Conservation (phyloP, 1,140 invertebrate species). For the Trichonephila inaurata region DNA sequence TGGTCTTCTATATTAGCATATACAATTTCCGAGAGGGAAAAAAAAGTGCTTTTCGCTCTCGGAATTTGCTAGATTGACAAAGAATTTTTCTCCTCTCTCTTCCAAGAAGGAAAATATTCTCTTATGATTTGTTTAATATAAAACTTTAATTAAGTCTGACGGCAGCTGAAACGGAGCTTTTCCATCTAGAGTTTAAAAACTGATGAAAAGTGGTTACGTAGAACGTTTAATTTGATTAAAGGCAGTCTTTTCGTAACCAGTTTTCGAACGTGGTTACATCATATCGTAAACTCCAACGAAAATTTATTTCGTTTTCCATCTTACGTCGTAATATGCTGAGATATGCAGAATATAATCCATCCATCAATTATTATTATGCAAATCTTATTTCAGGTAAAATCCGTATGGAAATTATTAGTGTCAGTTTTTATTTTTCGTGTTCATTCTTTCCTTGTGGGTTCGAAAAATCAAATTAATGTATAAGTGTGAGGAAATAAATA, state of each 20-base stretch:
- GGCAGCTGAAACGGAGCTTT: background rate
- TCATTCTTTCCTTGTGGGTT: too few species aligned
- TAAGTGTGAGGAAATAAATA: too few species aligned
- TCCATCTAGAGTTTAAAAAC: background rate
- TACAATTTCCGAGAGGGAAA: background rate
- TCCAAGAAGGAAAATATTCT: background rate
- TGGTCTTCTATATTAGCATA: slow-evolving; percentile 19
- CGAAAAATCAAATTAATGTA: too few species aligned
- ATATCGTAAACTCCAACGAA: background rate
- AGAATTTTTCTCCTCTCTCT: background rate
- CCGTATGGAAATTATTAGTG: too few species aligned
- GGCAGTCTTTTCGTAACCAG: background rate
- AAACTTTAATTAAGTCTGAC: slow-evolving; percentile 24
- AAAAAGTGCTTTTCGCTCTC: background rate
- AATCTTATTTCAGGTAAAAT: too few species aligned
- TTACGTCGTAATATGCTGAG: too few species aligned
- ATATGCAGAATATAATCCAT: too few species aligned
- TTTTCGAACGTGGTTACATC: background rate
- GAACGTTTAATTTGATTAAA: slow-evolving; percentile 18
- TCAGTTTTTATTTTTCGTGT: too few species aligned
- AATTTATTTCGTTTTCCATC: background rate
- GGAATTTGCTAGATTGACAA: background rate
- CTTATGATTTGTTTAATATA: slow-evolving; percentile 28
- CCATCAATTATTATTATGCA: too few species aligned
- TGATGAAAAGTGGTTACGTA: background rate